A percentile compares a stretch with the other conserved stretches of the same genome.
These are phyloP conservation scores for Tenualosa ilisha DNA, from an alignment of 2,797 vertebrate species.

Conservation along the genomic window DNA sequence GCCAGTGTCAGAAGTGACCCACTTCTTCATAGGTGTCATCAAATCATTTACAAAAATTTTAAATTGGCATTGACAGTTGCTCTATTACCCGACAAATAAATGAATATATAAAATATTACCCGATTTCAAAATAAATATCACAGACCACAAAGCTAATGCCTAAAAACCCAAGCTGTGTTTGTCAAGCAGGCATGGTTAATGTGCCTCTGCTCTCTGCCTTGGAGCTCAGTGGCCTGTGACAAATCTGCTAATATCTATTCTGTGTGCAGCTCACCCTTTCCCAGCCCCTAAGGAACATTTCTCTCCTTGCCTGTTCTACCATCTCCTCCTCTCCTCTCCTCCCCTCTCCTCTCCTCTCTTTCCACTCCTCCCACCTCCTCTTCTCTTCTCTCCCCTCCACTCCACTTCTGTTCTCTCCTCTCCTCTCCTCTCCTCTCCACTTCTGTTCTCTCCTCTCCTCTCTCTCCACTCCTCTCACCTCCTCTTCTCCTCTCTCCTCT, in stretches of 20 bases:
- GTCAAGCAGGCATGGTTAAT: not conserved
- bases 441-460: too few relatives aligned
- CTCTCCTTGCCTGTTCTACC: not conserved
- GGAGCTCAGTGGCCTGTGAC: not conserved
- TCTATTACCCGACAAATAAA: not conserved
- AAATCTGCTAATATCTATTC: not conserved
- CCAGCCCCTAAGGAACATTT: not conserved
- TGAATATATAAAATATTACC: too few relatives aligned
- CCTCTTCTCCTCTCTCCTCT: not conserved
- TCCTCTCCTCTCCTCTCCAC: too few relatives aligned
- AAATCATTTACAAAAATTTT: not conserved
- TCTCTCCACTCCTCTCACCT: not conserved
- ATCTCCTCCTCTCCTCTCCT: not conserved
- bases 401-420: not conserved
- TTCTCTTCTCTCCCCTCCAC: too few relatives aligned
- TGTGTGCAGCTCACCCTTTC: not conserved
- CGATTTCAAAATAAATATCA: not conserved
- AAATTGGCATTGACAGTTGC: not conserved
- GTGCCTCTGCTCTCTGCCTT: not conserved
- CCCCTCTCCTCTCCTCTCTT: not conserved
- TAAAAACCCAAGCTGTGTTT: not conserved
- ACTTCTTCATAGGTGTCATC: not conserved
- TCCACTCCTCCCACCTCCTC: too few relatives aligned
- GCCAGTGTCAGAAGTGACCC: not conserved
- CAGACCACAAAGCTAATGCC: not conserved